Evolutionary conservation across 2,888 invertebrate species (phyloP), one percentile per base, ranked within the genome.

Genomic region (Keiferia lycopersicella): DNA sequence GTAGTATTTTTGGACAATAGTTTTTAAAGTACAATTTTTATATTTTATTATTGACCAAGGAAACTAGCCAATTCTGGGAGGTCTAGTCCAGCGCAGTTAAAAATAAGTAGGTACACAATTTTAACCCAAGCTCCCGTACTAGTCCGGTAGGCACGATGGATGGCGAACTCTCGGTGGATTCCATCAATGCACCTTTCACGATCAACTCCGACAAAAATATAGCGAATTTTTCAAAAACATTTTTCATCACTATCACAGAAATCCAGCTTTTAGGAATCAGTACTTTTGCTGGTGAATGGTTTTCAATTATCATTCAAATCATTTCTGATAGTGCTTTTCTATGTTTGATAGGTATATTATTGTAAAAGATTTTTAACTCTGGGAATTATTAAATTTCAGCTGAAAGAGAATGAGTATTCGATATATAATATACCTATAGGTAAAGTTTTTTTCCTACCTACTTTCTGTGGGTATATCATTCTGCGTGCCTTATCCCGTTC

Each of bases 181-280:
- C 16, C 58, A 58, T 38, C 39, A 73, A 73, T 74, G 67, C 69
- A 73, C 72, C 73, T 69, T 73, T 74, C 73, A 72, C 67, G 66
- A 58, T 68, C 53, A 71, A 26, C 34, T 16, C n/a, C 34, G 30
- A 39, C 38, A 14, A 38, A 58, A 58, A 39, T 58, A 16, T 6
- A 11, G 20, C 58, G 30, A 56, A 58, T 58, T 58, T 57, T 57
- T 38, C 57, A 38, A 57, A 34, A 38, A 38, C 57, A 57, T 57
- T 57, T 58, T 58, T 58, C 58, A 58, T 58, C 38, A 58, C 39
- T 56, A 20, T 39, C 58, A 58, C 39, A 58, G 18, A 20, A 58
- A 39, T 58, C 39, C 39, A 38, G 34, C 56, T 34, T 53, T 53
- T 14, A 11, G 51, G 22, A 53, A 53, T 22, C 22, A 22, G 26